Percentiles rank a stretch among this genome's conserved stretches.
Evolutionary conservation across 2,797 vertebrate genomes (phyloP).

Genomic region (Lerista edwardsae): DNA sequence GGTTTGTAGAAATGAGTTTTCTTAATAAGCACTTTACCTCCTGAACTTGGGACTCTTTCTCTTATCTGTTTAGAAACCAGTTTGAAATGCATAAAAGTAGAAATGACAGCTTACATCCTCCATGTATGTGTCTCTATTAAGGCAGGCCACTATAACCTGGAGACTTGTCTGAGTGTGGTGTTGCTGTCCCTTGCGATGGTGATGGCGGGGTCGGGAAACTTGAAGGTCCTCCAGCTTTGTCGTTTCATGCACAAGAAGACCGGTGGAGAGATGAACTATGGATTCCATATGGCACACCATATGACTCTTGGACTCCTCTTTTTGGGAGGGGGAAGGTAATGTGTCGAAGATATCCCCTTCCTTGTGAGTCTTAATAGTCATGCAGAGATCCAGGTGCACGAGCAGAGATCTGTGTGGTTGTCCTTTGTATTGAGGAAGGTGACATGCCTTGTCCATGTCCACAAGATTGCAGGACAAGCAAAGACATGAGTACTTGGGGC

Average conservation of each 20-base stretch:
- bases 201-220: slow-evolving; percentile 94
- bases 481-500: neutral
- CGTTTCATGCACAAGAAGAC: slow-evolving; percentile 96
- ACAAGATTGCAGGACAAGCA: neutral
- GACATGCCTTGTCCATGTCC: neutral
- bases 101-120: slow-evolving; percentile 1
- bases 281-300: slow-evolving; percentile 97
- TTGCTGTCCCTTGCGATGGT: slow-evolving; percentile 94
- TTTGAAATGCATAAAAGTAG: neutral
- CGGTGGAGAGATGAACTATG: slow-evolving; percentile 96
- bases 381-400: neutral
- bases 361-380: neutral
- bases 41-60: neutral
- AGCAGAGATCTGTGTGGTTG: neutral
- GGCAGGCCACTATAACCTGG: slow-evolving; percentile 94
- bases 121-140: slow-evolving; percentile 52
- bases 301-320: slow-evolving; percentile 97
- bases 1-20: neutral
- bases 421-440: neutral
- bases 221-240: slow-evolving; percentile 94
- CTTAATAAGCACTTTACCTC: neutral
- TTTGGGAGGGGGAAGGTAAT: slow-evolving; percentile 93
- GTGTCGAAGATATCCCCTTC: neutral
- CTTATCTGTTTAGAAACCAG: accelerated
- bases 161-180: slow-evolving; percentile 93